phyloP scores from a whole-genome alignment of 2,113 vertebrate genomes.

The Corythoichthys intestinalis region DNA sequence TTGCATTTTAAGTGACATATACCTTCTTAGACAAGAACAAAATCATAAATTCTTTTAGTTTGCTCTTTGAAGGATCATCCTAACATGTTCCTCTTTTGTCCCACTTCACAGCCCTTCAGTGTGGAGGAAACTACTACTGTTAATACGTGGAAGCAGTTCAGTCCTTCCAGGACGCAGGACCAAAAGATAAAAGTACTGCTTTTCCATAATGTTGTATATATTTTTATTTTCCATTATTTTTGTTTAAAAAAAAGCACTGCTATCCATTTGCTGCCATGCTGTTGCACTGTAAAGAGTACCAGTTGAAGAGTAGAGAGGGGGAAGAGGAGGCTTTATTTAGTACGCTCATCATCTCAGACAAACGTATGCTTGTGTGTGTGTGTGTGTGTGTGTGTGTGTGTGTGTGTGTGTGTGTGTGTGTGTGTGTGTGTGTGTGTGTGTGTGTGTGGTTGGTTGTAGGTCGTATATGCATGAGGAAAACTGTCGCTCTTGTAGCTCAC shows the following conservation, averaged over 20 bases:
- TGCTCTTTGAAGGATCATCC: background rate
- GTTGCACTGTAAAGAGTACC: slow-evolving; percentile 70
- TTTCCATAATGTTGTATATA: slow-evolving; percentile 64
- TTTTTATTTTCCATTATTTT: slow-evolving; percentile 65
- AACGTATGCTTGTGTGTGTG: slow-evolving; percentile 56
- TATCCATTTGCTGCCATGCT: slow-evolving; percentile 70
- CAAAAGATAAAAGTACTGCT: slow-evolving; percentile 69
- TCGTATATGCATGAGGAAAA: slow-evolving; percentile 58
- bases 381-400: background rate
- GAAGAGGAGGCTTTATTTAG: slow-evolving; percentile 56
- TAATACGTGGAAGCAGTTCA: slow-evolving; percentile 61
- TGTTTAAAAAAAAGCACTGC: slow-evolving; percentile 70
- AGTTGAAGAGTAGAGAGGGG: slow-evolving; percentile 53
- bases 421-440: slow-evolving; percentile 23
- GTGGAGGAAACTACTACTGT: slow-evolving; percentile 63
- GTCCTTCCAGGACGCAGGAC: slow-evolving; percentile 60
- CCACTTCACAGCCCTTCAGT: slow-evolving; percentile 41
- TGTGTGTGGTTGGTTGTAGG: background rate
- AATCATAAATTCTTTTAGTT: too few relatives aligned
- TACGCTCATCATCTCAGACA: slow-evolving; percentile 53
- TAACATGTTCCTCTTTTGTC: slow-evolving; percentile 32
- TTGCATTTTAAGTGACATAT: too few relatives aligned
- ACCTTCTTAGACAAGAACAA: too few relatives aligned
- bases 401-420: slow-evolving; percentile 25
- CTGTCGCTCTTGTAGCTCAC: slow-evolving; percentile 56